These are phyloP conservation scores for Caprella mutica DNA, from an alignment of 2,888 invertebrate genomes.

Conservation along the genomic window DNA sequence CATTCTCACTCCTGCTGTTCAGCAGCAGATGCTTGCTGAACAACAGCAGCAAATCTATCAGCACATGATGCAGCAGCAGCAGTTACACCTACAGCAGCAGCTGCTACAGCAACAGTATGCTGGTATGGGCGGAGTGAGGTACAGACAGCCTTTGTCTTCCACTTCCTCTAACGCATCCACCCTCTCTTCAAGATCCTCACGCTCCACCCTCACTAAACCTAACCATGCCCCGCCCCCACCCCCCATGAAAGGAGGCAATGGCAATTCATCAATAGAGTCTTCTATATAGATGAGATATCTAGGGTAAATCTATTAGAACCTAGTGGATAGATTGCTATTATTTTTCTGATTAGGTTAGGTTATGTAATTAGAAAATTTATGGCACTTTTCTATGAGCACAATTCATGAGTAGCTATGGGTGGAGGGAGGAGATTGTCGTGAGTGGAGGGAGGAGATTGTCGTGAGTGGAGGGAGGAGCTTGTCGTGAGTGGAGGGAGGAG, in stretches of 20 bases:
- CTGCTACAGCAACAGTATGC: background rate
- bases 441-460: too few relatives aligned
- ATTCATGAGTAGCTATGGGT: too few relatives aligned
- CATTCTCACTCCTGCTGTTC: constrained; percentile 2
- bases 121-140: background rate
- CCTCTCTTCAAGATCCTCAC: background rate
- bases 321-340: too few relatives aligned
- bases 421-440: too few relatives aligned
- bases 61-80: constrained; percentile 6
- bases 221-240: constrained; percentile 1
- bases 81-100: constrained; percentile 5
- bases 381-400: too few relatives aligned
- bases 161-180: background rate
- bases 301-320: too few relatives aligned
- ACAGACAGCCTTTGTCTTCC: constrained; percentile 8
- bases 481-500: too few relatives aligned
- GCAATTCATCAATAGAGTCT: too few relatives aligned
- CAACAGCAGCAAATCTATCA: constrained; percentile 8
- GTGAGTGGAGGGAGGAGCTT: too few relatives aligned
- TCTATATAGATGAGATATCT: too few relatives aligned
- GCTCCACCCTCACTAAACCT: background rate
- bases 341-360: too few relatives aligned
- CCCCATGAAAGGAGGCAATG: background rate
- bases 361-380: too few relatives aligned
- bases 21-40: constrained; percentile 1